A percentile compares a stretch with the other conserved stretches of the same genome.
Conservation (phyloP, 2,113 vertebrate genomes). For the Laticauda laticaudata region DNA sequence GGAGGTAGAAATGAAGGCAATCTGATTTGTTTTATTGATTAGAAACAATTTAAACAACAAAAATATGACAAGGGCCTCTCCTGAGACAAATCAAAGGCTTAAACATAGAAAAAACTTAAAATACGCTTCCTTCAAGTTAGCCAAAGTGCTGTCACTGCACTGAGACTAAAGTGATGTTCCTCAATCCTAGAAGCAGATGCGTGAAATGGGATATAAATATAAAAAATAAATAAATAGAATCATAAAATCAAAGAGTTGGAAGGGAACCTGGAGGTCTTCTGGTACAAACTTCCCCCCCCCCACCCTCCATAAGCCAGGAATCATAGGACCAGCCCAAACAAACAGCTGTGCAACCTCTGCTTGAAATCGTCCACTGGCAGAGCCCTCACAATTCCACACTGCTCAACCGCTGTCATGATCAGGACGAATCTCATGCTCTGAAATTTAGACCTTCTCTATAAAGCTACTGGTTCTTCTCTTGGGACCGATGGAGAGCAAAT, state of each 20-base stretch:
- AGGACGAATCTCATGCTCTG: not conserved
- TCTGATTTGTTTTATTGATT: not conserved
- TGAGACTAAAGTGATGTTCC: not conserved
- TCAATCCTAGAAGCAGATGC: not conserved
- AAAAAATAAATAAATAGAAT: not conserved
- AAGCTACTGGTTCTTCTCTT: not conserved
- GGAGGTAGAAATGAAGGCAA: constrained; percentile 40
- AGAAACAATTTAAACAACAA: not conserved
- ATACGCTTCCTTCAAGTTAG: not conserved
- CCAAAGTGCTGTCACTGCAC: not conserved
- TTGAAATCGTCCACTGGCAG: not conserved
- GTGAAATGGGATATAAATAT: not conserved
- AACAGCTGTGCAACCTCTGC: not conserved
- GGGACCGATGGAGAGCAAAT: not conserved
- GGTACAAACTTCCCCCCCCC: not conserved
- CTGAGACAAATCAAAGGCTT: not conserved
- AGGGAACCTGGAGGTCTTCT: not conserved
- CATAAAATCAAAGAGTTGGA: not conserved
- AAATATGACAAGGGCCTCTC: not conserved
- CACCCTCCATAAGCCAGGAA: not conserved
- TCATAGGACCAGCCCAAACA: not conserved
- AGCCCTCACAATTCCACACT: not conserved
- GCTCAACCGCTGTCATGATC: not conserved
- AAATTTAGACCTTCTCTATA: not conserved
- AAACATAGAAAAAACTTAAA: not conserved